Evolutionary conservation across 1,140 invertebrate species (phyloP), one percentile per base, ranked within the genome.

Genomic region (Drosophila aff.): DNA sequence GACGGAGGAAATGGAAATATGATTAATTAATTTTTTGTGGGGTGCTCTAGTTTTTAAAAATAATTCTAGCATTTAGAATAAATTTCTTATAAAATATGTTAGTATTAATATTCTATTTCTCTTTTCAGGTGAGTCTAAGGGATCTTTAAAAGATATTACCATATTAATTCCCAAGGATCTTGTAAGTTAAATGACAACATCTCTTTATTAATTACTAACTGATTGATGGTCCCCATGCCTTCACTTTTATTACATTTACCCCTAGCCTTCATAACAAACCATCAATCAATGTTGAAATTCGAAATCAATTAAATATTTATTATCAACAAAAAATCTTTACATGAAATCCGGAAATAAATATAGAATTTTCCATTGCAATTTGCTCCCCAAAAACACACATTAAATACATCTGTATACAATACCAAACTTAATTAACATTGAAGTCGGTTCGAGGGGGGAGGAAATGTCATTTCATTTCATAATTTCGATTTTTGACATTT

Each of bases 241-340:
- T 23, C 18, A 55, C 13, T 16, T 66, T 23, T 11, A 7, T 4
- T 18, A 53, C 36, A 21, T 41, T 23, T 44, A 21, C 33, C 33
- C 41, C 21, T 21, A 21, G 68, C 28, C 9, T 18, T 76, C 49
- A 49, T 38, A 73, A 61, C 43, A 68, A 31, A 57, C 53, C 62
- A 83, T 83, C 77, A 80, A 89, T 89, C 84, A 89, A 67, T 38
- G 59, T 76, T 57, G 41, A 53, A 65, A 67, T 53, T 62, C 33
- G 57, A 52, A 73, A 80, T 83, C 76, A 89, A 89, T 86, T 86
- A 86, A 89, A 77, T 74, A 77, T 83, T 87, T 83, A 83, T 86
- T 77, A 57, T 57, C 53, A 67, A 69, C 50, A 52, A 61, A 60
- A 26, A 58, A 26, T 36, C 52, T 38, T 2, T 23, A 38, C 31